Base-by-base conservation (phyloP, 2,888 invertebrate genomes). In the Brachyptera putata region DNA sequence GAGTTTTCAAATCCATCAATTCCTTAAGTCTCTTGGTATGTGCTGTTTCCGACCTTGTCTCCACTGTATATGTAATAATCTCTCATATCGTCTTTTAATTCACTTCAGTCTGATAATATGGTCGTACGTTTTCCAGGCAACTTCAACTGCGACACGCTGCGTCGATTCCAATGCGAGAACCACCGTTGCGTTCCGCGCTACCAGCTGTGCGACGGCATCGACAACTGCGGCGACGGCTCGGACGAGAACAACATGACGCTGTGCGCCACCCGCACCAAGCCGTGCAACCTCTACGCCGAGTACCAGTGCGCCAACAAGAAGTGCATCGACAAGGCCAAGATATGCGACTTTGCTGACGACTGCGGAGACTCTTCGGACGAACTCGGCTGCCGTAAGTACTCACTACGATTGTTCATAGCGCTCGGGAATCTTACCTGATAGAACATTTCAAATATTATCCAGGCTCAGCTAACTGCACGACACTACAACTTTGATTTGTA, bases 201-300 rank as follows among this genome's bases (percentile, higher is more conserved):
- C 70, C 91, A 91, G 70, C 81, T 92, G 7, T 97, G 97, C 74
- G 95, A 97, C 75, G 89, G 91, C 26, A 81, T 89, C 16, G 91
- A 95, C 74, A 93, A 96, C 74, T 97, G 96, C 74, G 91, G 92
- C 36, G 95, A 96, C 74, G 94, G 93, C 7, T 91, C 91, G 0
- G 97, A 97, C 75, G 96, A 97, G 76, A 95, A 95, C 75, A 94
- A 95, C 75, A 89, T 94, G 84, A 93, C 93, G 0, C 76, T 93
- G 58, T 95, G 94, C 71, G 84, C 87, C 1, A 79, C 82, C n/a
- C 84, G 86, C 63, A 81, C 84, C 56, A 84, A 85, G 67, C 85
- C 89, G 0, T 91, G 91, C 73, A 89, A 91, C 69, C 80, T 85
- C 0, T 81, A 83, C 66, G 79, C 84, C 4, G 92, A 95, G 76